Conservation (phyloP, 2,797 vertebrate genomes). For the Periophthalmus magnuspinnatus region DNA sequence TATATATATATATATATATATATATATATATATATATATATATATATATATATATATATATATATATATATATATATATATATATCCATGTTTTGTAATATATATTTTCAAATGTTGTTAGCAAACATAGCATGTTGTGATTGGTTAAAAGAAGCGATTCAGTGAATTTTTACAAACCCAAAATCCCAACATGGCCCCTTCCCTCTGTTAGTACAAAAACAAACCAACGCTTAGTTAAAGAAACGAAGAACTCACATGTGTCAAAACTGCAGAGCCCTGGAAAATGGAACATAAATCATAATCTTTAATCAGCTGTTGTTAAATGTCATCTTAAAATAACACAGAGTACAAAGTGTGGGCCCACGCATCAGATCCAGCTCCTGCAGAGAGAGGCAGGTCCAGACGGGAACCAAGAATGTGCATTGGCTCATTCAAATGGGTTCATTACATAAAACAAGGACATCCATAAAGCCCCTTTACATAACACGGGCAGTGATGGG, state of each 20-base stretch:
- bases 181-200: not conserved
- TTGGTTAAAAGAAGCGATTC: no score
- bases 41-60: no score
- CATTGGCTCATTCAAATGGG: conserved; percentile 5
- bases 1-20: no score
- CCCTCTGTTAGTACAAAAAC: conserved; percentile 33
- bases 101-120: not conserved
- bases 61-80: no score
- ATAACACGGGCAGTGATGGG: no score
- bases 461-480: conserved; percentile 5
- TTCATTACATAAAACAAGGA: conserved; percentile 2
- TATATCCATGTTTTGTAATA: not conserved
- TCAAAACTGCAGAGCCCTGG: conserved; percentile 74
- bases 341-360: not conserved
- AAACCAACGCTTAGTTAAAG: conserved; percentile 16
- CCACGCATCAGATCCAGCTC: conserved; percentile 9
- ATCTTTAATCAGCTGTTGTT: not conserved
- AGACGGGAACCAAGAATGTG: conserved; percentile 68
- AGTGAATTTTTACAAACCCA: not conserved
- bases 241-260: conserved; percentile 77
- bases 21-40: no score
- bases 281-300: conserved; percentile 37
- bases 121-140: not conserved
- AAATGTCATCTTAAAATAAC: conserved; percentile 15
- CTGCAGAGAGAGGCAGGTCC: conserved; percentile 30